phyloP scores from a whole-genome alignment of 2,113 vertebrate genomes.

The Catharus minimus region DNA sequence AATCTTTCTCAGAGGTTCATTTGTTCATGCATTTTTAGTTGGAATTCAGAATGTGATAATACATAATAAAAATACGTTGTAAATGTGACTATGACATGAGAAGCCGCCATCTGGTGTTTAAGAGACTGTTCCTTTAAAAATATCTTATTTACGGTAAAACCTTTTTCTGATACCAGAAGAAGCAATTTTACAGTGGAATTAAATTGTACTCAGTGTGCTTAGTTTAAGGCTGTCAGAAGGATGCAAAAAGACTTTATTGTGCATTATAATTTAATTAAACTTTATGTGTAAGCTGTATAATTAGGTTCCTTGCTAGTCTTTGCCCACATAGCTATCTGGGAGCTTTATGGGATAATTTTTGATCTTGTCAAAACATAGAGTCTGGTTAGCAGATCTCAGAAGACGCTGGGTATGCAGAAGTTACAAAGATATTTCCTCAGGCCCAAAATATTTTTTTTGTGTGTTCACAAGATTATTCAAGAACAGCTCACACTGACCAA shows the following conservation, averaged over 20 bases:
- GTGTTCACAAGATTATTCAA: not conserved
- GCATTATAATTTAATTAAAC: slow-evolving; percentile 1
- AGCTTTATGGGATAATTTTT: slow-evolving; percentile 1
- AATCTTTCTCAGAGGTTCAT: not conserved
- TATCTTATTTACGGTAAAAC: not conserved
- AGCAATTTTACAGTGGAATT: not conserved
- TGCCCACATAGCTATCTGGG: not conserved
- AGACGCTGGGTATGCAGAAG: not conserved
- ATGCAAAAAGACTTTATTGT: not conserved
- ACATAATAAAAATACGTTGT: not conserved
- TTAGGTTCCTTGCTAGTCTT: not conserved
- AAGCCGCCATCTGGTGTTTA: not conserved
- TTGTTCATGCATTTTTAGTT: not conserved
- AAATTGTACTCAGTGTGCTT: not conserved
- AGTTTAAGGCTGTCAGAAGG: not conserved
- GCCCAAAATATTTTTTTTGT: not conserved
- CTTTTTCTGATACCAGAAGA: not conserved
- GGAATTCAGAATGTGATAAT: not conserved
- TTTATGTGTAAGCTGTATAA: not conserved
- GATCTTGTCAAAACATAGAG: not conserved
- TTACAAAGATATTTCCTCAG: not conserved
- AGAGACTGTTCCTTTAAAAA: not conserved
- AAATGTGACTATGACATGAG: not conserved
- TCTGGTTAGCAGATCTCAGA: not conserved
- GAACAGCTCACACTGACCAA: not conserved